Evolutionary conservation across 2,888 invertebrate species (phyloP).

Genomic region (Ectemnius cavifrons): DNA sequence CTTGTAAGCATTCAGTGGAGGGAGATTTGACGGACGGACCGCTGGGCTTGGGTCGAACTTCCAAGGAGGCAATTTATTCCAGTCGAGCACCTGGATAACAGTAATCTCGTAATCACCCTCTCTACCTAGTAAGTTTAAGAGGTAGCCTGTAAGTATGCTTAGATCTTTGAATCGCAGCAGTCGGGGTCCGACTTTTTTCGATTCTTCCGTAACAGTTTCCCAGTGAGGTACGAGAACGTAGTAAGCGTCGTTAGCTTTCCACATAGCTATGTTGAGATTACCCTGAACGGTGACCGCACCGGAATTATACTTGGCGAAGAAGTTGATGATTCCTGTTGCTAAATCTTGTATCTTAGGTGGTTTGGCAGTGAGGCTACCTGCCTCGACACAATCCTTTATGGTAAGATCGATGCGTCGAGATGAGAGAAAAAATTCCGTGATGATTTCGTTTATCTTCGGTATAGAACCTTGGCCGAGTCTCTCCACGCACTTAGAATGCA

Average conservation of each 20-base stretch:
- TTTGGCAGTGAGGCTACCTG: constrained; percentile 62
- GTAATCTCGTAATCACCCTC: constrained; percentile 70
- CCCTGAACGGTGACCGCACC: constrained; percentile 61
- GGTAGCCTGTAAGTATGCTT: constrained; percentile 46
- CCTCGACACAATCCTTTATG: constrained; percentile 71
- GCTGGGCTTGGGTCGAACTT: constrained; percentile 69
- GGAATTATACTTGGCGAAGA: constrained; percentile 61
- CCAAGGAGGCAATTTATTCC: constrained; percentile 66
- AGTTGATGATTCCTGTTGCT: constrained; percentile 59
- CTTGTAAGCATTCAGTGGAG: constrained; percentile 71
- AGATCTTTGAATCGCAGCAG: constrained; percentile 59
- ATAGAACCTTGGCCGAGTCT: constrained; percentile 54
- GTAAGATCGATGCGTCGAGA: constrained; percentile 67
- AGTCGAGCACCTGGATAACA: constrained; percentile 67
- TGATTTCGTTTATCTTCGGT: constrained; percentile 65
- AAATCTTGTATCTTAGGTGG: constrained; percentile 62
- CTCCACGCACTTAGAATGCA: constrained; percentile 65
- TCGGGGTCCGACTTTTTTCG: constrained; percentile 36
- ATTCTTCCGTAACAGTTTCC: constrained; percentile 1
- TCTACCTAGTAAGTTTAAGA: constrained; percentile 45
- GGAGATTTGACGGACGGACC: constrained; percentile 68
- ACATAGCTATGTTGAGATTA: constrained; percentile 62
- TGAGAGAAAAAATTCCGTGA: constrained; percentile 70
- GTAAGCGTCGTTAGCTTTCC: constrained; percentile 61
- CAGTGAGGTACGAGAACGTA: constrained; percentile 66